These are phyloP conservation scores for Hipparchia semele DNA, from an alignment of 2,888 invertebrate species.

Conservation along the genomic window DNA sequence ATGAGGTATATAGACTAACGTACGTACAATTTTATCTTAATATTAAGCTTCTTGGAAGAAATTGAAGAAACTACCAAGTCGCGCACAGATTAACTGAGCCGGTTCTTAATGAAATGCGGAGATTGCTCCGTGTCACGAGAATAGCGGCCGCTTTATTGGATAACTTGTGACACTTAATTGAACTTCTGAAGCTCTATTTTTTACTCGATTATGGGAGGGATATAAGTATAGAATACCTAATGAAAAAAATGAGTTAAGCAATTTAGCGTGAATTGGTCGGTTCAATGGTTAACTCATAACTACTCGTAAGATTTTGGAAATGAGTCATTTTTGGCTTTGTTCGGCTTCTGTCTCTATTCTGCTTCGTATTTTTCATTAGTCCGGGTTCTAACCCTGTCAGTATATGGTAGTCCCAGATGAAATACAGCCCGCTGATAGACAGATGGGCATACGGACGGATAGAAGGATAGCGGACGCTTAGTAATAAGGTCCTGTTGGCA, in stretches of 20 bases:
- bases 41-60: not conserved
- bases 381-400: too few relatives aligned
- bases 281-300: not conserved
- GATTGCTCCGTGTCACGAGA: conserved; percentile 8
- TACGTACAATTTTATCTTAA: too few relatives aligned
- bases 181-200: conserved; percentile 7
- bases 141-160: conserved; percentile 4
- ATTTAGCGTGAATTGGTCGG: not conserved
- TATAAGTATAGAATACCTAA: not conserved
- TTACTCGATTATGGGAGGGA: not conserved
- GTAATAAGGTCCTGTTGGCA: too few relatives aligned
- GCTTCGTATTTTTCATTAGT: too few relatives aligned
- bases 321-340: too few relatives aligned
- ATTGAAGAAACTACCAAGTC: not conserved
- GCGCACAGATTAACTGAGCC: not conserved
- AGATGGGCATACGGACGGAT: too few relatives aligned
- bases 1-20: too few relatives aligned
- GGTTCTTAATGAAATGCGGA: conserved; percentile 6
- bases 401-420: too few relatives aligned
- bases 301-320: too few relatives aligned
- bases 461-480: too few relatives aligned
- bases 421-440: too few relatives aligned
- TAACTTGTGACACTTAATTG: conserved; percentile 3
- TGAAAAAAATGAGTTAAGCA: not conserved
- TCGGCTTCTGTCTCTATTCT: too few relatives aligned